Evolutionary conservation across 1,140 invertebrate genomes (phyloP).

Genomic region (Gryllus bimaculatus): DNA sequence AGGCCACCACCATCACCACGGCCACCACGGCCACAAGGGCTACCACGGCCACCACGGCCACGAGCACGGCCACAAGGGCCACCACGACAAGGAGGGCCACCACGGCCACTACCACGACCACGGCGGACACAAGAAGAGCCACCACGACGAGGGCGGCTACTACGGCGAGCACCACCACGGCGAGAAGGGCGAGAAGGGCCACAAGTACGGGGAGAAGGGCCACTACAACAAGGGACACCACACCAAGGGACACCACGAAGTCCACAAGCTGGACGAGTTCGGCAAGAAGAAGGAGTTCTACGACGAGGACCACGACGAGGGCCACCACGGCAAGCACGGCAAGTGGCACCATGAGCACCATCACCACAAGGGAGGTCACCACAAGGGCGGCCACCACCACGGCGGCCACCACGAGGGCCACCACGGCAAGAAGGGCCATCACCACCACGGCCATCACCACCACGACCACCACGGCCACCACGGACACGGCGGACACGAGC

Average conservation of each 20-base stretch:
- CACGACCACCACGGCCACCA: slow-evolving; percentile 56
- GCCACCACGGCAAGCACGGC: slow-evolving; percentile 50
- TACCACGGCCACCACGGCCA: slow-evolving; percentile 49
- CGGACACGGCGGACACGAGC: slow-evolving; percentile 51
- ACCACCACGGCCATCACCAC: slow-evolving; percentile 49
- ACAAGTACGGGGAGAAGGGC: slow-evolving; percentile 49
- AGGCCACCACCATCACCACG: slow-evolving; percentile 45
- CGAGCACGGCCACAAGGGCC: slow-evolving; percentile 54
- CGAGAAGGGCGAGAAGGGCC: slow-evolving; percentile 24
- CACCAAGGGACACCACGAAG: slow-evolving; percentile 54
- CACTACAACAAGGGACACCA: slow-evolving; percentile 52
- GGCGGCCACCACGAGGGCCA: slow-evolving; percentile 51
- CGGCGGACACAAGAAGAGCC: slow-evolving; percentile 53
- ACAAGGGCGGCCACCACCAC: slow-evolving; percentile 63
- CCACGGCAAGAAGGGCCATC: slow-evolving; percentile 49
- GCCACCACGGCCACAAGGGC: slow-evolving; percentile 46
- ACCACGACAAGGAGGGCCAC: slow-evolving; percentile 54
- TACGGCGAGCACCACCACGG: slow-evolving; percentile 22
- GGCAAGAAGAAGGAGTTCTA: slow-evolving; percentile 62
- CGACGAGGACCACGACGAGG: slow-evolving; percentile 52
- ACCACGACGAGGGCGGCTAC: slow-evolving; percentile 28
- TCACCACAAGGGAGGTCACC: slow-evolving; percentile 57
- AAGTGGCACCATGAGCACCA: slow-evolving; percentile 48
- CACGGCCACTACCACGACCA: slow-evolving; percentile 55
- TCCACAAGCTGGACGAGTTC: slow-evolving; percentile 60